phyloP scores from a whole-genome alignment of 2,113 vertebrate species.

The Ctenomys sociabilis region DNA sequence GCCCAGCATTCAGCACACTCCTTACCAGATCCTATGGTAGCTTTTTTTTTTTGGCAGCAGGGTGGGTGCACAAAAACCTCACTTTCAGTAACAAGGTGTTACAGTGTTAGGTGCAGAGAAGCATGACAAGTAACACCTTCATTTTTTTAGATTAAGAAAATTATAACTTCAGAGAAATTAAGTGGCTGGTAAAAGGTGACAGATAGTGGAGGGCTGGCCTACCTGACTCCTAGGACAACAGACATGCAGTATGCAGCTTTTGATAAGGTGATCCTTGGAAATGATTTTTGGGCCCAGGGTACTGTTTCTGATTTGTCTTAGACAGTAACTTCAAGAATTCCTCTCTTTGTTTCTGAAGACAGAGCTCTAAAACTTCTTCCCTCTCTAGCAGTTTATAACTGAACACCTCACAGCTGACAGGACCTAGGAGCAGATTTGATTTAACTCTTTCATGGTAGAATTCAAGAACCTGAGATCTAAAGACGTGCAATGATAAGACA shows the following conservation, averaged over 20 bases:
- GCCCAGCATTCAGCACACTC: neutral
- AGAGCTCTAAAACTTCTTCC: neutral
- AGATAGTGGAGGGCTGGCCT: neutral
- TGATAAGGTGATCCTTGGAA: neutral
- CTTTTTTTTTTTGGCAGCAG: neutral
- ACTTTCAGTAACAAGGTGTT: neutral
- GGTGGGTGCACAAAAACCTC: neutral
- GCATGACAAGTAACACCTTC: neutral
- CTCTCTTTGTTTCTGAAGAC: conserved; percentile 9
- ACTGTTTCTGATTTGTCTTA: conserved; percentile 45
- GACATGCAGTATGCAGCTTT: neutral
- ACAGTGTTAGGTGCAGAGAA: neutral
- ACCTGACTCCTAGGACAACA: neutral
- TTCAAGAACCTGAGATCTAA: neutral
- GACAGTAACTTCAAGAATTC: conserved; percentile 42
- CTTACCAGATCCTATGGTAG: neutral
- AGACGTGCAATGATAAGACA: neutral
- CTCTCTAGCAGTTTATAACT: conserved; percentile 6
- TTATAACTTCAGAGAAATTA: neutral
- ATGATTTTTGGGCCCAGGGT: neutral
- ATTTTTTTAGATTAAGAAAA: conserved; percentile 37
- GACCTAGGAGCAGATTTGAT: neutral
- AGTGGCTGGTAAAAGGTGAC: neutral
- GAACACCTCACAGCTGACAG: neutral
- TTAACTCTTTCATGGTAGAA: neutral